Conservation (phyloP, 2,888 invertebrate genomes). For the Aquatica leii region DNA sequence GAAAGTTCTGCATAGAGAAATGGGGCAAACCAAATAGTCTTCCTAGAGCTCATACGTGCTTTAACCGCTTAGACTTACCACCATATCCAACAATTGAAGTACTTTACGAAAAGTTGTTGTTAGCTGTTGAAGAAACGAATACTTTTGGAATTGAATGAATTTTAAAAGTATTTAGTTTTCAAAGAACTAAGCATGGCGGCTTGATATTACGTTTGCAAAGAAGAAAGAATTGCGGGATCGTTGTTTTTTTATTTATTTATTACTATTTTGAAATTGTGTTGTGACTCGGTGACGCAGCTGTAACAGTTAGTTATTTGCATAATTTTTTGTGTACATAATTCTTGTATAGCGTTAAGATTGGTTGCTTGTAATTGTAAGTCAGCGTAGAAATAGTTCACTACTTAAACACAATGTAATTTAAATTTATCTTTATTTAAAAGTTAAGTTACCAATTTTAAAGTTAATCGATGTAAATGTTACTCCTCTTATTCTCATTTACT, state of each 20-base stretch:
- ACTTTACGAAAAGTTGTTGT: constrained; percentile 88
- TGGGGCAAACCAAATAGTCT: constrained; percentile 96
- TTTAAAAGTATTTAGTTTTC: background rate
- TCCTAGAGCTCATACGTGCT: constrained; percentile 97
- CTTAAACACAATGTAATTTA: background rate
- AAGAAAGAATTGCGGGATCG: background rate
- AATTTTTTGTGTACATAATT: constrained; percentile 29
- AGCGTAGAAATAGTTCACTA: constrained; percentile 7
- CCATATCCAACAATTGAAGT: constrained; percentile 93
- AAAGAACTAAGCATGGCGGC: background rate
- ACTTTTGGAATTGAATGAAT: constrained; percentile 93
- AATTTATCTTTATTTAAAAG: constrained; percentile 19
- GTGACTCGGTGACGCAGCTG: constrained; percentile 30
- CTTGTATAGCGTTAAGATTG: constrained; percentile 22
- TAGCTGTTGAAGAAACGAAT: constrained; percentile 95
- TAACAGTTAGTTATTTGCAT: constrained; percentile 9
- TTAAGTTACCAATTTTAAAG: constrained; percentile 44
- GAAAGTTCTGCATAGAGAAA: constrained; percentile 96
- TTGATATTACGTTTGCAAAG: background rate
- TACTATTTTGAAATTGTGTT: constrained; percentile 12
- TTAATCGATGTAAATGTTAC: constrained; percentile 41
- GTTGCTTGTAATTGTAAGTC: constrained; percentile 24
- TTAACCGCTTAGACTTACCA: constrained; percentile 95
- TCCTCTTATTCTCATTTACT: constrained; percentile 41
- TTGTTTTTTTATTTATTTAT: no score